Evolutionary conservation across 2,888 invertebrate species (phyloP), one percentile per base, ranked within the genome.

Genomic region (Phania funesta): DNA sequence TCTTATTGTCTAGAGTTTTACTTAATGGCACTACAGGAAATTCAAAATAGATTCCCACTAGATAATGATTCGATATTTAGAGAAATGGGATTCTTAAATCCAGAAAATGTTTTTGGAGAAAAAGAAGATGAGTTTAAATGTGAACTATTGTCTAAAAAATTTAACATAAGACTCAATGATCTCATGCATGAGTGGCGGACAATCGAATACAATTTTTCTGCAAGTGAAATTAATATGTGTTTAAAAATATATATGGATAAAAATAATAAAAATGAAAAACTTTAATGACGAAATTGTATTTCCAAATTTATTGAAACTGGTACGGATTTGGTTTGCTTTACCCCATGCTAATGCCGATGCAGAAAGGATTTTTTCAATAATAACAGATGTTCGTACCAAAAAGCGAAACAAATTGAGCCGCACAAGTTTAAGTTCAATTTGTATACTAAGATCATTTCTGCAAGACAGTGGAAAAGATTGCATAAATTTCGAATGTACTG

Each of bases 21-120:
- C 35, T 35, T 35, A 35, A 35, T 9, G 35, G 35, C 35, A 11
- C 35, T 35, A 29, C n/a, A n/a, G n/a, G n/a, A n/a, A n/a, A n/a
- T n/a, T n/a, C n/a, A n/a, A n/a, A n/a, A n/a, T n/a, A 29, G 29
- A 29, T 29, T 29, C 7, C 29, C 29, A 29, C 29, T 46, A 46
- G 20, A 46, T 46, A 46, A 46, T 46, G 46, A 46, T 46, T 46
- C 46, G 20, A 46, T 46, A 46, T 46, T 46, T 46, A 46, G 20
- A 46, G 18, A 46, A 46, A 46, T 46, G 46, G 46, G 46, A 46
- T 46, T 20, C 46, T 46, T 46, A 46, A 46, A 9, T 13, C 46
- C 20, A 46, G 18, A 46, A 46, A 20, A 46, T 46, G 20, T 46
- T 46, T 46, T 46, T 46, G 46, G 46, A 20, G 46, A 20, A 20